Evolutionary conservation across 2,888 invertebrate genomes (phyloP), one percentile per base, ranked within the genome.

Genomic region (Rhamnusium bicolor): DNA sequence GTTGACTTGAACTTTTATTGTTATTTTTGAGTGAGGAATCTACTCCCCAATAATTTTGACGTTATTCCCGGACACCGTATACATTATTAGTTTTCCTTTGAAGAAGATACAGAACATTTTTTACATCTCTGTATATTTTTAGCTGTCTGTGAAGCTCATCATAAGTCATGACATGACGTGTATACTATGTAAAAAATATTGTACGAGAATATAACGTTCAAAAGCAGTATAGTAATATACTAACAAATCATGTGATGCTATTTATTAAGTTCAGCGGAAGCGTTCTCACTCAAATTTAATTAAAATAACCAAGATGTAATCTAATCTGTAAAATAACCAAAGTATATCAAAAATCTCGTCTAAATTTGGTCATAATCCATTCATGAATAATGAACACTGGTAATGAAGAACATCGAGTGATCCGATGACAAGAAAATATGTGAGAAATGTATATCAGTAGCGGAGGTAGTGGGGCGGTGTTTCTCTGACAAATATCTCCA

Each of bases 391-490:
- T 32, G 58, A 21, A 24, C 18, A 10, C 32, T 46, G 40, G 46
- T 61, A 61, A 46, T 19, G 61, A 18, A 46, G 6, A 29, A 8
- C 27, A 24, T 18, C 58, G 58, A 18, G 4, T 12, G 16, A 40
- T 46, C 27, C 10, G 18, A 58, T 53, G 56, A 46, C 68, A 58
- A n/a, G 68, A 19, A 66, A 69, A 29, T 71, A 77, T 75, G 75
- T 70, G 72, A 72, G 73, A 74, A 71, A 76, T 75, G 73, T 65
- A 70, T 69, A 72, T 75, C 81, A 80, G 81, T 81, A 80, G 81
- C 81, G 79, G 73, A 75, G 79, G 77, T 72, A 77, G 77, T 74
- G 79, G 79, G 79, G 79, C 78, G 77, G 79, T 76, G 79, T 79
- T 76, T 76, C 76, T 73, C 73, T 79, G 81, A 81, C 79, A 81